Conservation (phyloP, 2,888 invertebrate genomes). For the Ophion ventricosus region DNA sequence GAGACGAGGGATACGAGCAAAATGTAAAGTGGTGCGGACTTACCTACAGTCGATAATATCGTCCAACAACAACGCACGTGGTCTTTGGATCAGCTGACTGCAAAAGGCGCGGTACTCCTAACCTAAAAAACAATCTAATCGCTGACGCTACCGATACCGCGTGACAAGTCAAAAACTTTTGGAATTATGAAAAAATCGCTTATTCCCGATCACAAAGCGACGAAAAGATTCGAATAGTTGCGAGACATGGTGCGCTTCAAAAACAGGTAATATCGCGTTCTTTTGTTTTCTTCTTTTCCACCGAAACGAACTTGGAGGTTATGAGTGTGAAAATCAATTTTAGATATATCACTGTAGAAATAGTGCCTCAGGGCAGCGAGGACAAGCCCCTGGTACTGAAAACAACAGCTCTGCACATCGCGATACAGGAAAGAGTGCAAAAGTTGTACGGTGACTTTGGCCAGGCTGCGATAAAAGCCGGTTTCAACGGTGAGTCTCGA, state of each 20-base stretch:
- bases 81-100: not conserved
- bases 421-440: constrained; percentile 87
- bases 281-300: constrained; percentile 28
- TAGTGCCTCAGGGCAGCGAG: constrained; percentile 84
- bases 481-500: constrained; percentile 84
- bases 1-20: not conserved
- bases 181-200: not conserved
- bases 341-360: constrained; percentile 89
- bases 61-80: not conserved
- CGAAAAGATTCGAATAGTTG: constrained; percentile 25
- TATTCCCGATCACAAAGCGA: not conserved
- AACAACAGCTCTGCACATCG: constrained; percentile 84
- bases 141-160: not conserved
- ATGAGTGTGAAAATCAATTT: constrained; percentile 70
- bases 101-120: not conserved
- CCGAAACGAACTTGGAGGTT: not conserved
- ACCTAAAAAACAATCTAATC: not conserved
- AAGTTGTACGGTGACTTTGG: constrained; percentile 91
- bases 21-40: too few relatives aligned
- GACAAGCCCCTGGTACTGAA: constrained; percentile 84
- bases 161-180: not conserved
- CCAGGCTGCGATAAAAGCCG: constrained; percentile 88
- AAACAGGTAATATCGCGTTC: constrained; percentile 84
- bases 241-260: constrained; percentile 87
- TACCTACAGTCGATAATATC: not conserved